Conservation (phyloP, 1,140 invertebrate species). For the Nylanderia fulva region DNA sequence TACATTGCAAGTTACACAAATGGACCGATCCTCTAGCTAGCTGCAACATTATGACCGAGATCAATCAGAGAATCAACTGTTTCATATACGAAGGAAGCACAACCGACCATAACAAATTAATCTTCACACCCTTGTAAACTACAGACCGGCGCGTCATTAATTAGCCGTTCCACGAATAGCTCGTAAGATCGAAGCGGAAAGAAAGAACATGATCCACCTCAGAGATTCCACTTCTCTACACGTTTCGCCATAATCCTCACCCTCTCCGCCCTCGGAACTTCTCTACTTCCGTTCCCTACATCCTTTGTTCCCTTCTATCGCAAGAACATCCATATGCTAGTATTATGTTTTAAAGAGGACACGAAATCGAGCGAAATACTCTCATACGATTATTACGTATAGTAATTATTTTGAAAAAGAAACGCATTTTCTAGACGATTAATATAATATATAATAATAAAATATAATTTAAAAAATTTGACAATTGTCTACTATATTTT, state of each 20-base stretch:
- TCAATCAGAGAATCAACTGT: conserved; percentile 37
- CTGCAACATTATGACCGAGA: not conserved
- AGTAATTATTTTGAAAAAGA: conserved; percentile 74
- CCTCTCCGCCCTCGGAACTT: conserved; percentile 27
- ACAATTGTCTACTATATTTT: too few species aligned
- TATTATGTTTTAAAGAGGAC: conserved; percentile 38
- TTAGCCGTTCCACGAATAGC: conserved; percentile 33
- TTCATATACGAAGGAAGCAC: conserved; percentile 18
- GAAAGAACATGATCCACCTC: conserved; percentile 40
- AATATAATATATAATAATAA: too few species aligned
- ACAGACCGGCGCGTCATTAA: conserved; percentile 36
- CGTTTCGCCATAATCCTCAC: conserved; percentile 25
- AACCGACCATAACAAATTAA: conserved; percentile 47
- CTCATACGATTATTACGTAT: conserved; percentile 76
- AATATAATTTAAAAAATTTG: too few species aligned
- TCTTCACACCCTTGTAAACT: conserved; percentile 44
- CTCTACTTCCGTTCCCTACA: conserved; percentile 15
- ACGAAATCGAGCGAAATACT: conserved; percentile 33
- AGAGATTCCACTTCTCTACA: conserved; percentile 42
- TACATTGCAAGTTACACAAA: not conserved
- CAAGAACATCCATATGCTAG: conserved; percentile 10
- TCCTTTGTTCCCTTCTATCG: conserved; percentile 1
- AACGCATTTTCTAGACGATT: conserved; percentile 77
- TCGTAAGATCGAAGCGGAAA: conserved; percentile 38
- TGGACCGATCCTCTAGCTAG: not conserved